Base-by-base conservation (phyloP, 2,797 vertebrate species). In the Catharus ustulatus region DNA sequence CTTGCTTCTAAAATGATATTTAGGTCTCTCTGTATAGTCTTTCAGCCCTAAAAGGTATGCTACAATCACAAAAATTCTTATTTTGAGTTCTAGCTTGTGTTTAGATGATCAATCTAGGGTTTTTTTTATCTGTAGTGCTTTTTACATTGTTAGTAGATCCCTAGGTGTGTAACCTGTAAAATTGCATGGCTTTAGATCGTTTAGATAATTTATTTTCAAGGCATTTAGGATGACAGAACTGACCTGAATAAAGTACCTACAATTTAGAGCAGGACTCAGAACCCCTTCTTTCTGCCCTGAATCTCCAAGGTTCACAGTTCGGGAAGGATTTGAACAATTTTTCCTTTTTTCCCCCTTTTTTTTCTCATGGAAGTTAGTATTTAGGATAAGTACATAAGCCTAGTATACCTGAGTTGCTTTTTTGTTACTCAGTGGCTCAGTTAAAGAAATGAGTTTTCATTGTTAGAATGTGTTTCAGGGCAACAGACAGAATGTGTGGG, bases 261-360 rank as follows among this genome's bases (percentile, higher is more conserved):
- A 42, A 16, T 38, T 62, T 45, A 83, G 6, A 68, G 38, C 40
- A 77, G 21, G 18, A 64, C 26, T 9, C 12, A 46, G 64, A 76
- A 3, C 8, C 13, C 11, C 6, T 71, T 84, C 29, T 49, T 45
- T 59, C 32, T 71, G 29, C 14, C 13, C 18, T 64, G 42, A 74
- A 24, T 40, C 11, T 72, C 67, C 0, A 4, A 62, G 19, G 15
- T 17, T 90, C 13, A 57, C 17, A 29, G 26, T 54, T 58, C 21
- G 61, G 54, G 40, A 64, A 34, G 16, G 5, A 45, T 8, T 11
- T n/a, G 38, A 80, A 20, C 1, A 6, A 15, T 43, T 22, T 21
- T 30, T 6, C 5, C 6, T 26, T 32, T 23, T 40, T 13, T 1
- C 0, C 1, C 1, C 5, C 18, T 26, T 10, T 30, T 40, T 23